phyloP scores from a whole-genome alignment of 92 coral and sea anemone genomes.

The Porites cylindrica region DNA sequence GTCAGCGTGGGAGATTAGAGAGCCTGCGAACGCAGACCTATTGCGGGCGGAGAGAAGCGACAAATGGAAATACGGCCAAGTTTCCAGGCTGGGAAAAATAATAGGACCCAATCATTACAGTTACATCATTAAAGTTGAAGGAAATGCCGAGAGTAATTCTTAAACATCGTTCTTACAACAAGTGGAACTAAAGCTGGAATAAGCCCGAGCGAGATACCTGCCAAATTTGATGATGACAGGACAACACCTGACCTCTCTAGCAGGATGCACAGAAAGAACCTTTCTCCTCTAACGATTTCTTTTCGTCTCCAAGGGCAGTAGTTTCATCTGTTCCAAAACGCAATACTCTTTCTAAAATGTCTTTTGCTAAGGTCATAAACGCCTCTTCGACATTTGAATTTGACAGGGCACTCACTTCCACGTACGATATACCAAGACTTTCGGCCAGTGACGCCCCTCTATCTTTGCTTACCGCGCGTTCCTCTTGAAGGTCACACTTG shows the following conservation, averaged over 20 bases:
- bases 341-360: conserved; percentile 84
- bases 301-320: conserved; percentile 53
- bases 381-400: conserved; percentile 87
- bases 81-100: too few species aligned
- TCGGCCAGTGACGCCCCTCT: conserved; percentile 86
- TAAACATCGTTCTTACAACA: too few species aligned
- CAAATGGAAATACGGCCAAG: too few species aligned
- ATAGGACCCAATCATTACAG: too few species aligned
- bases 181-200: too few species aligned
- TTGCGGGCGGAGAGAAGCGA: too few species aligned
- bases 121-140: too few species aligned
- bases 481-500: conserved; percentile 90
- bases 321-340: conserved; percentile 78
- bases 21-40: too few species aligned
- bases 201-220: too few species aligned
- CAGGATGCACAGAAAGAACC: conserved; percentile 6
- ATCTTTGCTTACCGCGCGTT: conserved; percentile 71
- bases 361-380: conserved; percentile 77
- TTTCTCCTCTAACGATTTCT: conserved; percentile 15
- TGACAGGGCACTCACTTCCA: conserved; percentile 92
- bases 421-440: conserved; percentile 70
- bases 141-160: too few species aligned
- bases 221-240: background rate
- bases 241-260: background rate
- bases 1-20: too few species aligned